A percentile compares a stretch with the other conserved stretches of the same genome.
Evolutionary conservation across 2,797 vertebrate species (phyloP).

Genomic region (Clarias laeviceps): DNA sequence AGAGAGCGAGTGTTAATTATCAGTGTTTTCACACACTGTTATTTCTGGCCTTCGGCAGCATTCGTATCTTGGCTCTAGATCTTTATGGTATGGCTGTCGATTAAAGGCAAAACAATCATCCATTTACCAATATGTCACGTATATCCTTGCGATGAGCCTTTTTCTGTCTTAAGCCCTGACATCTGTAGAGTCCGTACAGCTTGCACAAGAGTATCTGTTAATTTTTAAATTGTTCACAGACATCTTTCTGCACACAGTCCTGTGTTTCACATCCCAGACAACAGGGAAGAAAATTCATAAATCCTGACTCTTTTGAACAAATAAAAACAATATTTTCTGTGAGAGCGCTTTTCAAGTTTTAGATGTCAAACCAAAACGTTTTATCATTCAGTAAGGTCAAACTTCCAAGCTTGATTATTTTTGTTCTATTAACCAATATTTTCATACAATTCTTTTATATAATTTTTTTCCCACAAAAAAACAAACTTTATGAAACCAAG

Average conservation of each 20-base stretch:
- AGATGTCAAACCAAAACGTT: neutral
- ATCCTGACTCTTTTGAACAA: neutral
- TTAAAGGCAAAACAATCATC: slow-evolving; percentile 13
- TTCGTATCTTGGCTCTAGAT: neutral
- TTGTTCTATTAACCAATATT: neutral
- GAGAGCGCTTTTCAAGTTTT: neutral
- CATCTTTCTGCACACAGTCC: neutral
- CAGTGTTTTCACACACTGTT: slow-evolving; percentile 30
- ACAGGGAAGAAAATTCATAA: too few relatives aligned
- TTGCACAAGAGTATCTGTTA: neutral
- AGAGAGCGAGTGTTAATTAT: slow-evolving; percentile 50
- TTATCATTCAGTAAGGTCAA: neutral
- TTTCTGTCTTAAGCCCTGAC: neutral
- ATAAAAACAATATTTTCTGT: neutral
- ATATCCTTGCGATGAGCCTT: neutral
- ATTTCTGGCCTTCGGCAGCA: neutral
- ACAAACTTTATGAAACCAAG: neutral
- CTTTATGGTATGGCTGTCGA: slow-evolving; percentile 17
- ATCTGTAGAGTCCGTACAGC: neutral
- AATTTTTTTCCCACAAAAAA: neutral
- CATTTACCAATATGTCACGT: neutral
- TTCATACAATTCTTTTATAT: neutral
- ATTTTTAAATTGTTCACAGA: neutral
- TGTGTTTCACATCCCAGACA: neutral
- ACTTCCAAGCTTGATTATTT: neutral